A percentile compares a stretch with the other conserved stretches of the same genome.
These are phyloP conservation scores for Parus major DNA, from an alignment of 2,113 vertebrate genomes.

Conservation along the genomic window DNA sequence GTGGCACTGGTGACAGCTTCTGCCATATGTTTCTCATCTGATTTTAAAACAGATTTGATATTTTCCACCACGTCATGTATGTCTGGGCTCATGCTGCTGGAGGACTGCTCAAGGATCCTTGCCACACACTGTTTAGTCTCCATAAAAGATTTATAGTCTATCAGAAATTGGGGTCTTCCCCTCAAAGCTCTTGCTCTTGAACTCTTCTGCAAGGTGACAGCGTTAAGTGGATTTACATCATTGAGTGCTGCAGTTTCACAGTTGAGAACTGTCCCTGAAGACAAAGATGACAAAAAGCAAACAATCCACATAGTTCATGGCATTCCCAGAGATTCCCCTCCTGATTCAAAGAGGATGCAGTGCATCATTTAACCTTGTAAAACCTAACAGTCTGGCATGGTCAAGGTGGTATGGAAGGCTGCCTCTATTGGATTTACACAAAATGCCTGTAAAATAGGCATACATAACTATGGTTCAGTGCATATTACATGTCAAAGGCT, in stretches of 20 bases:
- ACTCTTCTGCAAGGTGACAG: constrained; percentile 69
- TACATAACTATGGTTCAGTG: background rate
- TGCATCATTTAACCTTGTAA: background rate
- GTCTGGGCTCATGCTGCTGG: constrained; percentile 78
- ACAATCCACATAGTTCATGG: background rate
- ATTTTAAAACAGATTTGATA: constrained; percentile 83
- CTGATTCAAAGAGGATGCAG: background rate
- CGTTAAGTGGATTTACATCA: constrained; percentile 45
- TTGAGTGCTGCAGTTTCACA: constrained; percentile 76
- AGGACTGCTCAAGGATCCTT: constrained; percentile 79
- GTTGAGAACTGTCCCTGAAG: constrained; percentile 60
- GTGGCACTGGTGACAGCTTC: constrained; percentile 83
- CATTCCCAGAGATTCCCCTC: background rate
- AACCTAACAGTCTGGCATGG: background rate
- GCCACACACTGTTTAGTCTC: constrained; percentile 83
- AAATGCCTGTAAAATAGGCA: background rate
- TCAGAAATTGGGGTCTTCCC: constrained; percentile 77
- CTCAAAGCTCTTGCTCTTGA: constrained; percentile 5
- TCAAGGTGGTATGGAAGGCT: background rate
- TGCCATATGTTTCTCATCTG: constrained; percentile 85
- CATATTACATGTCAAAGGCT: background rate
- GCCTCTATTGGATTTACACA: background rate
- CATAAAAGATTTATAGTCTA: constrained; percentile 82
- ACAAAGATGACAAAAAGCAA: constrained; percentile 9
- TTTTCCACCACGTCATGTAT: constrained; percentile 82